Evolutionary conservation across 2,888 invertebrate species (phyloP).

Genomic region (Acrocera orbiculus): DNA sequence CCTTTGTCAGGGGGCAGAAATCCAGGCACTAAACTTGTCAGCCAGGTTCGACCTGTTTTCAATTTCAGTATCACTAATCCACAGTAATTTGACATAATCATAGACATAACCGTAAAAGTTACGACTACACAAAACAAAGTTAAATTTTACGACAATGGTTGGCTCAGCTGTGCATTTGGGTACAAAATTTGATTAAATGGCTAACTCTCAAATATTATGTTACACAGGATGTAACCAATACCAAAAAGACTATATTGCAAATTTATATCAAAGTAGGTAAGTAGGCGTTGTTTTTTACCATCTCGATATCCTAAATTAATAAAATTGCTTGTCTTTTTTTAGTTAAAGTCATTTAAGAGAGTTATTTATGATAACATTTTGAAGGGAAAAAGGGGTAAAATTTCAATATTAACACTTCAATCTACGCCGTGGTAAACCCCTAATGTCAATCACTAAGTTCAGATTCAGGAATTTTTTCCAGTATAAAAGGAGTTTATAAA

Average conservation of each 20-base stretch:
- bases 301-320: constrained; percentile 9
- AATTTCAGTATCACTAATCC: constrained; percentile 14
- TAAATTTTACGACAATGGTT: constrained; percentile 10
- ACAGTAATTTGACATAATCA: constrained; percentile 17
- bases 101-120: constrained; percentile 17
- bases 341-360: constrained; percentile 5
- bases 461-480: too few relatives aligned
- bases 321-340: constrained; percentile 9
- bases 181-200: constrained; percentile 12
- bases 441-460: constrained; percentile 12
- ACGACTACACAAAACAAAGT: constrained; percentile 8
- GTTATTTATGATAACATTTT: not conserved
- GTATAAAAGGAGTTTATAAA: too few relatives aligned
- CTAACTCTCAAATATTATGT: constrained; percentile 2
- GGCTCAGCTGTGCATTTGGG: constrained; percentile 11
- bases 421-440: constrained; percentile 11
- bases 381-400: constrained; percentile 5
- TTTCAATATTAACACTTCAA: constrained; percentile 12
- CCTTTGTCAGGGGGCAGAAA: too few relatives aligned
- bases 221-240: constrained; percentile 4
- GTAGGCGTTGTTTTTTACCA: not conserved
- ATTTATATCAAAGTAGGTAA: not conserved
- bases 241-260: constrained; percentile 5
- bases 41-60: constrained; percentile 7
- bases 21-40: not conserved